phyloP scores from a whole-genome alignment of 2,888 invertebrate genomes.

The Arge pagana region DNA sequence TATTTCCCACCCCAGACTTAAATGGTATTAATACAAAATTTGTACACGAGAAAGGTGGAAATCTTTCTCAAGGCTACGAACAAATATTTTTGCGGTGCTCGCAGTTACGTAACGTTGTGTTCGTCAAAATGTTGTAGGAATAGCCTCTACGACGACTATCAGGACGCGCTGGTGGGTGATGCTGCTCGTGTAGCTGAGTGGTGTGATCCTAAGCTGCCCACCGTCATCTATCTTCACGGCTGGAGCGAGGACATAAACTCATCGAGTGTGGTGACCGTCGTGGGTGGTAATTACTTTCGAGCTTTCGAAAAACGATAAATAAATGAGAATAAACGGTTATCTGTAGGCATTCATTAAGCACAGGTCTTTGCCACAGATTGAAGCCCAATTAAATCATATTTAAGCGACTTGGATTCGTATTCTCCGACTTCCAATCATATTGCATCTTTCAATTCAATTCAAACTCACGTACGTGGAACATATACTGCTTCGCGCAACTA shows the following conservation, averaged over 20 bases:
- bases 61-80: no score
- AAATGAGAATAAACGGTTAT: background rate
- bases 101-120: no score
- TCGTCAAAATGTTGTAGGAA: no score
- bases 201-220: constrained; percentile 42
- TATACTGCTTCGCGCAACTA: no score
- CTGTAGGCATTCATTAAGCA: background rate
- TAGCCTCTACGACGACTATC: constrained; percentile 26
- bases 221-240: constrained; percentile 59
- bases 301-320: background rate
- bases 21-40: no score
- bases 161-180: constrained; percentile 28
- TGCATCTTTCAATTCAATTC: no score
- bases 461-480: no score
- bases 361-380: no score
- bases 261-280: constrained; percentile 50
- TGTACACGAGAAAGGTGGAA: no score
- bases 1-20: no score
- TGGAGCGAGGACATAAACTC: constrained; percentile 55
- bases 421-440: background rate
- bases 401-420: background rate
- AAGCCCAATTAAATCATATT: background rate
- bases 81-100: no score
- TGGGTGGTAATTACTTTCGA: constrained; percentile 46
- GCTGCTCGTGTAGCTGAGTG: constrained; percentile 23